Base-by-base conservation (phyloP, 2,113 vertebrate species). In the Oplegnathus fasciatus region DNA sequence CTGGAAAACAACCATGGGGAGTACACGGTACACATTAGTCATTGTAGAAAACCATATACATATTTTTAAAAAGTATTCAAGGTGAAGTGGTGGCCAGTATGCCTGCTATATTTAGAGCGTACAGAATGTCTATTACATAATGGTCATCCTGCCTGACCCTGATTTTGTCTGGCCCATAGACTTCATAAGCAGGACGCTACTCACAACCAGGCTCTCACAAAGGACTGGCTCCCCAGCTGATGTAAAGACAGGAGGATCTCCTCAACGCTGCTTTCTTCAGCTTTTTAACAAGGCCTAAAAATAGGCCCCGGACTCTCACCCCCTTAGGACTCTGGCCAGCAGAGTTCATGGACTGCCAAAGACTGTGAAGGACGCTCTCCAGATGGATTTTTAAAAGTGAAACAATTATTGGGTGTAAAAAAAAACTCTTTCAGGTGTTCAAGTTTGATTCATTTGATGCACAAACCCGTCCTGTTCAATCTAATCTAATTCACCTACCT, bases 101-200 rank as follows among this genome's bases (percentile, higher is more conserved):
- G 77, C 8, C 32, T 17, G 84, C 80, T 90, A 81, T 57, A 78
- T 82, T 86, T 79, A 84, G 67, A 64, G 37, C 48, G 28, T 9
- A 73, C 64, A 84, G 69, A 65, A 74, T 14, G 75, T 50, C 71
- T n/a, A 70, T 86, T 80, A 77, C 78, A 74, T 86, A 84, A 88
- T 32, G 67, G 32, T 68, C 74, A 52, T 66, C 67, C 44, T 44
- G 76, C 30, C 55, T 67, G 80, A 67, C 76, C 61, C 72, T 72
- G 28, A 68, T 32, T 64, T 4, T 44, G 64, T 75, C 54, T 67
- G 68, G 68, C 55, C 61, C 3, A 5, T 44, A 67, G 55, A 80
- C 52, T 58, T 62, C 57, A 37, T 34, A 32, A 28, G 50, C 24
- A 66, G 50, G 34, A 15, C 50, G 15, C 30, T 5, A 14, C 26